Conservation (phyloP, 2,113 vertebrate species). For the Egretta garzetta region DNA sequence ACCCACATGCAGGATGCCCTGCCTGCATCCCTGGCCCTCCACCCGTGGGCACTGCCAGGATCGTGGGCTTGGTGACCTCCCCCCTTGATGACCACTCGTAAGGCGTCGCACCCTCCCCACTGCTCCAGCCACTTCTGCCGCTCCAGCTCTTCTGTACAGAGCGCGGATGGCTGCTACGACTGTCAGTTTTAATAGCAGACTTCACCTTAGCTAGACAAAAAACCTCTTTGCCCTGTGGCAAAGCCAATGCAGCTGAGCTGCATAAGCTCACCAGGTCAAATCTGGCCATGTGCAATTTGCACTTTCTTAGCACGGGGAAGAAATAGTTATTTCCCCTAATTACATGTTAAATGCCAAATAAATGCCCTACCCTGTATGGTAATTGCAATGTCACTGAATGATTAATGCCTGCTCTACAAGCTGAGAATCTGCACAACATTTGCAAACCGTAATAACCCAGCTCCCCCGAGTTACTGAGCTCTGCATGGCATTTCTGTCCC, state of each 20-base stretch:
- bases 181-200: not conserved
- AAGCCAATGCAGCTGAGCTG: slow-evolving; percentile 24
- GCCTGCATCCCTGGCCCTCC: not conserved
- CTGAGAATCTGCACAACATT: not conserved
- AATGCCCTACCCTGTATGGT: slow-evolving; percentile 1
- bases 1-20: not conserved
- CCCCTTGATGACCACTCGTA: accelerated
- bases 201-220: not conserved
- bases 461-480: not conserved
- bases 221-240: slow-evolving; percentile 11
- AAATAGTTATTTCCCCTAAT: slow-evolving; percentile 32
- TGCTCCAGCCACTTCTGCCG: accelerated
- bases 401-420: not conserved
- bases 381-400: not conserved
- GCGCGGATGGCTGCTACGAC: not conserved
- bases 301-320: not conserved
- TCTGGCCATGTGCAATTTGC: not conserved
- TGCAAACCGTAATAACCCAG: not conserved
- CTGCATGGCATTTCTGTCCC: not conserved
- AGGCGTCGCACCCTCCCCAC: not conserved
- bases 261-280: not conserved
- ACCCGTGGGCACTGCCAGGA: accelerated
- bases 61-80: not conserved
- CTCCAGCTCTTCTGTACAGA: not conserved
- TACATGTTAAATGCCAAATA: slow-evolving; percentile 46